A percentile compares a stretch with the other conserved stretches of the same genome.
Evolutionary conservation across 1,140 invertebrate genomes (phyloP).

Genomic region (Drosophila rufa): DNA sequence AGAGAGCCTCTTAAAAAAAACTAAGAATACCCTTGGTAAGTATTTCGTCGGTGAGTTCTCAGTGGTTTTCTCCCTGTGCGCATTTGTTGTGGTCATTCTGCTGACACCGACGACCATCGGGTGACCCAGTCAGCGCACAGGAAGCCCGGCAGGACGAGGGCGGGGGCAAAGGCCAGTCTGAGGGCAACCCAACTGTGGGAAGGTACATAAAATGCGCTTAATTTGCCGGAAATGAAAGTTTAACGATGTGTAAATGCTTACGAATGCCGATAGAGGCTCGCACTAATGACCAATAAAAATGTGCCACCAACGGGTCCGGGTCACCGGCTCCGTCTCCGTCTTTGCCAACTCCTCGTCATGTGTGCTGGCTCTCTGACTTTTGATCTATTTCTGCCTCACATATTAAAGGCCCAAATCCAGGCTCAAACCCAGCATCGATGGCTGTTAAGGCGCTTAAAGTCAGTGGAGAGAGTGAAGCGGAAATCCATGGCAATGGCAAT

Average conservation of each 20-base stretch:
- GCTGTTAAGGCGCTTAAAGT: slow-evolving; percentile 44
- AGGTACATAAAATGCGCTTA: slow-evolving; percentile 81
- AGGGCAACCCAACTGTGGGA: slow-evolving; percentile 37
- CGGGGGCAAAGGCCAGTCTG: slow-evolving; percentile 3
- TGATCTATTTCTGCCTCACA: slow-evolving; percentile 76
- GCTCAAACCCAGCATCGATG: slow-evolving; percentile 31
- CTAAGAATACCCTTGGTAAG: not conserved
- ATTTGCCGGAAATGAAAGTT: slow-evolving; percentile 84
- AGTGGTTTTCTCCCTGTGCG: not conserved
- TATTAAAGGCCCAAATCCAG: slow-evolving; percentile 24
- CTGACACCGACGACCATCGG: slow-evolving; percentile 62
- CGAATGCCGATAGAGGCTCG: slow-evolving; percentile 81
- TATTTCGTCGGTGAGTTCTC: not conserved
- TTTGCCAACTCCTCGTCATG: slow-evolving; percentile 15
- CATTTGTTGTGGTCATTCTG: slow-evolving; percentile 78
- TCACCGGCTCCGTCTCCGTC: slow-evolving; percentile 5
- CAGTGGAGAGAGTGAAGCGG: slow-evolving; percentile 8
- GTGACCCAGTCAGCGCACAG: slow-evolving; percentile 26
- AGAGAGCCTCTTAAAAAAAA: not conserved
- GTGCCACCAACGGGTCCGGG: slow-evolving; percentile 54
- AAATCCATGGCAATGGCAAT: slow-evolving; percentile 25
- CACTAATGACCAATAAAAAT: slow-evolving; percentile 84
- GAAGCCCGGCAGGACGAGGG: not conserved
- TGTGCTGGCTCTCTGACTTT: slow-evolving; percentile 55
- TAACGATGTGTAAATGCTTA: slow-evolving; percentile 84